Evolutionary conservation across 2,113 vertebrate species (phyloP).

Genomic region (Catharus minimus): DNA sequence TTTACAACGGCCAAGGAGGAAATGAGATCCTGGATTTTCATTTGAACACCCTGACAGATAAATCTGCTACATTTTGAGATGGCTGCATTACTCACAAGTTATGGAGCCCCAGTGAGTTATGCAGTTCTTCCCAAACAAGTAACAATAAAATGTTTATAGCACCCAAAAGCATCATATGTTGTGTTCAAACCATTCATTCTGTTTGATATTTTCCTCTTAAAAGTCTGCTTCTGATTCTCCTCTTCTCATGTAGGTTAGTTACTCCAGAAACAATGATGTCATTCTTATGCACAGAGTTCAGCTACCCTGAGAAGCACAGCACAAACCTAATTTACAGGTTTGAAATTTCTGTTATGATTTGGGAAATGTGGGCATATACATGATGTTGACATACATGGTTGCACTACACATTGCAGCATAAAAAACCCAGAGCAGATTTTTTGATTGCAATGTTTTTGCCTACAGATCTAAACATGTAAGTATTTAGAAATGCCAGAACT

Average conservation of each 20-base stretch:
- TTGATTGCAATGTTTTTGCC: background rate
- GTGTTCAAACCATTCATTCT: conserved; percentile 21
- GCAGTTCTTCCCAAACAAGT: conserved; percentile 44
- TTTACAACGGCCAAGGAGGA: background rate
- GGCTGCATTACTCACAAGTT: conserved; percentile 34
- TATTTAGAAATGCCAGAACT: background rate
- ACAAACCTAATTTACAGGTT: background rate
- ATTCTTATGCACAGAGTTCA: background rate
- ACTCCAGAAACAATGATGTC: conserved; percentile 33
- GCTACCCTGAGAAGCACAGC: background rate
- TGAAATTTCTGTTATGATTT: background rate
- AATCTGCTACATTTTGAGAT: conserved; percentile 22
- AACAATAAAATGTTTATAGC: conserved; percentile 51
- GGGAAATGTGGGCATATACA: background rate
- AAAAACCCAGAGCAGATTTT: background rate
- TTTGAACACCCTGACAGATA: conserved; percentile 27
- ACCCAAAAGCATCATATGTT: conserved; percentile 19
- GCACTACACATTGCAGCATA: background rate
- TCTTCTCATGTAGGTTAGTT: background rate
- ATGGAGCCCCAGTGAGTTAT: conserved; percentile 24
- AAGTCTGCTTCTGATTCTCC: conserved; percentile 28
- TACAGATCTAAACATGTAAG: background rate
- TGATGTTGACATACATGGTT: background rate
- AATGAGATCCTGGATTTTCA: conserved; percentile 32
- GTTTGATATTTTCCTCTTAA: conserved; percentile 46